Conservation (phyloP, 1,140 invertebrate species). For the Drosophila bifasciata region DNA sequence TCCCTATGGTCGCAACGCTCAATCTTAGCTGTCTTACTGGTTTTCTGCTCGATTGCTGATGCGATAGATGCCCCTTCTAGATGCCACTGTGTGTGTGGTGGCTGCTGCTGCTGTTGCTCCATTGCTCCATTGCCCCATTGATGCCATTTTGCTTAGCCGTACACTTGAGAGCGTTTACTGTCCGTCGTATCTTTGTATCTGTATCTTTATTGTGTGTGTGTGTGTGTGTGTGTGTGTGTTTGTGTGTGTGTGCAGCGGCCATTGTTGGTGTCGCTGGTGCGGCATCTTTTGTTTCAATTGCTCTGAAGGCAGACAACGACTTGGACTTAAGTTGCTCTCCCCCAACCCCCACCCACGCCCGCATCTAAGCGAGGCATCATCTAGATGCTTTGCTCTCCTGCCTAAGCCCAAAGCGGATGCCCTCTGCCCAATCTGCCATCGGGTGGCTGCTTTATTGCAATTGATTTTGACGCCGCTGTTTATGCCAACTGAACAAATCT, state of each 20-base stretch:
- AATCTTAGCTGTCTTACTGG: conserved; percentile 17
- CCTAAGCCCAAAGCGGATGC: conserved; percentile 10
- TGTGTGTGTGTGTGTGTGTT: neutral
- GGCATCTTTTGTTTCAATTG: conserved; percentile 79
- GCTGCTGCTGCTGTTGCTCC: conserved; percentile 28
- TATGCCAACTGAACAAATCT: conserved; percentile 71
- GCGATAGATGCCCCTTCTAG: conserved; percentile 9
- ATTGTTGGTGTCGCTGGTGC: conserved; percentile 58
- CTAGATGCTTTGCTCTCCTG: conserved; percentile 16
- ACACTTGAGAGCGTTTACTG: conserved; percentile 64
- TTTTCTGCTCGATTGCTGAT: conserved; percentile 77
- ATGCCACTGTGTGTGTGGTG: neutral
- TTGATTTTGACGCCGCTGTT: conserved; percentile 79
- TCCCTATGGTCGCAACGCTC: conserved; percentile 9
- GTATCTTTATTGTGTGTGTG: conserved; percentile 9
- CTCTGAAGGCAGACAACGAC: conserved; percentile 64
- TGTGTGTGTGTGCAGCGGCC: conserved; percentile 15
- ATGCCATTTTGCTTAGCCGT: conserved; percentile 75
- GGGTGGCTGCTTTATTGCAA: conserved; percentile 73
- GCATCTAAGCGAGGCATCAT: conserved; percentile 40
- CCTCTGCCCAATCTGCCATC: neutral
- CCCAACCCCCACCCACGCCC: conserved; percentile 1
- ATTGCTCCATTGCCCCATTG: no score
- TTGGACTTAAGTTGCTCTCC: conserved; percentile 44
- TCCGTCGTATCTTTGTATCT: conserved; percentile 23